phyloP scores from a whole-genome alignment of 2,888 invertebrate genomes.

The Ectemnius continuus region DNA sequence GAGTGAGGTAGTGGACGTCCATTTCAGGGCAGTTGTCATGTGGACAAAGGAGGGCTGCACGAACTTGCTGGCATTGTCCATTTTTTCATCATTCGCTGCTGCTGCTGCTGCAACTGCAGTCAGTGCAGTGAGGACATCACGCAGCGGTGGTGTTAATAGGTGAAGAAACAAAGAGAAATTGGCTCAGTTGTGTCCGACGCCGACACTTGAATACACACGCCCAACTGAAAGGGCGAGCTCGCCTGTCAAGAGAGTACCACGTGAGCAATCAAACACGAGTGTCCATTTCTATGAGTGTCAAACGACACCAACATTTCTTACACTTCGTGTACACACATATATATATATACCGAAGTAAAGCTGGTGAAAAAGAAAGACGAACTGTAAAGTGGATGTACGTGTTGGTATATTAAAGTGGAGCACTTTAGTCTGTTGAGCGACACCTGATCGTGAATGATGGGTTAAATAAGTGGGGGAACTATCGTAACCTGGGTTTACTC shows the following conservation, averaged over 20 bases:
- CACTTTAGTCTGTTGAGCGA: neutral
- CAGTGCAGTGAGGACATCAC: neutral
- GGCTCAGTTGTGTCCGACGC: conserved; percentile 20
- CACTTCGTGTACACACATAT: too few species aligned
- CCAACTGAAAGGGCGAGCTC: neutral
- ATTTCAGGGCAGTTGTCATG: conserved; percentile 19
- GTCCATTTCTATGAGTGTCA: conserved; percentile 41
- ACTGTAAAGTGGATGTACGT: too few species aligned
- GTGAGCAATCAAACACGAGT: conserved; percentile 21
- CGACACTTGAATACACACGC: neutral
- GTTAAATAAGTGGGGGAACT: too few species aligned
- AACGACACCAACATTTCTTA: conserved; percentile 29
- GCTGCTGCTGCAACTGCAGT: neutral
- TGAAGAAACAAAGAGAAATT: conserved; percentile 36
- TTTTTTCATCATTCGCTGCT: conserved; percentile 20
- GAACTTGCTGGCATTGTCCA: conserved; percentile 15
- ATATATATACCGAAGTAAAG: too few species aligned
- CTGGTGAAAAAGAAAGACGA: too few species aligned
- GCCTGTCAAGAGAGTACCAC: too few species aligned
- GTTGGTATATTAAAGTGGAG: neutral
- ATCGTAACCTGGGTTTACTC: neutral
- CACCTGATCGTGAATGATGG: neutral
- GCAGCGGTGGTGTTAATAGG: conserved; percentile 37
- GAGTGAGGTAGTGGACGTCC: conserved; percentile 4
- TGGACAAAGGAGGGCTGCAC: conserved; percentile 23